Evolutionary conservation across 2,113 vertebrate genomes (phyloP).

Genomic region (Caranx melampygus): DNA sequence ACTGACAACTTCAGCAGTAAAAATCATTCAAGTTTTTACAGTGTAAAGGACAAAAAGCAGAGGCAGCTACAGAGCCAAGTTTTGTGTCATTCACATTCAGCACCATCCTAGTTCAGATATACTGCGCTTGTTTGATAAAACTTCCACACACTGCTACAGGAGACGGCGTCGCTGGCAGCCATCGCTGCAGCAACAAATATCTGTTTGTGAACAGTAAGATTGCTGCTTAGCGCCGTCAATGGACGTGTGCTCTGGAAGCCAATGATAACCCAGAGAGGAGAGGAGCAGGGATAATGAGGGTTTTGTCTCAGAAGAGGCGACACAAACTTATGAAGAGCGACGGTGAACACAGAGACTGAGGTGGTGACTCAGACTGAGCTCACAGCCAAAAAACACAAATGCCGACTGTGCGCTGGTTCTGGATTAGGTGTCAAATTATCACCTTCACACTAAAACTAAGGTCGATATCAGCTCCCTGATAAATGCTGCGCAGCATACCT

Average conservation of each 20-base stretch:
- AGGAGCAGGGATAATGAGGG: slow-evolving; percentile 64
- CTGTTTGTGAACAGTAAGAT: slow-evolving; percentile 71
- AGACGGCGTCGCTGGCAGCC: slow-evolving; percentile 46
- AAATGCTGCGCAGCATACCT: not conserved
- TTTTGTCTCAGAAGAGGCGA: slow-evolving; percentile 66
- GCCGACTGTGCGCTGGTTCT: not conserved
- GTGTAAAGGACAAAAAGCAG: slow-evolving; percentile 47
- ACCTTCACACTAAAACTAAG: not conserved
- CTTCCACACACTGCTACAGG: slow-evolving; percentile 54
- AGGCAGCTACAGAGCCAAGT: slow-evolving; percentile 46
- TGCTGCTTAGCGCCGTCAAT: slow-evolving; percentile 69
- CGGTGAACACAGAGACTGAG: slow-evolving; percentile 57
- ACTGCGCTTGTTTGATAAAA: slow-evolving; percentile 67
- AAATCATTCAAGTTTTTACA: slow-evolving; percentile 75
- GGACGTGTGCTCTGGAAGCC: slow-evolving; percentile 76
- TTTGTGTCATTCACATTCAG: slow-evolving; percentile 63
- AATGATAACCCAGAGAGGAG: slow-evolving; percentile 73
- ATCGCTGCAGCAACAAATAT: slow-evolving; percentile 75
- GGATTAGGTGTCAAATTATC: slow-evolving; percentile 1
- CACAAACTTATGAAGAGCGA: slow-evolving; percentile 63
- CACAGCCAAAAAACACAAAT: not conserved
- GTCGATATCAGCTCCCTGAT: not conserved
- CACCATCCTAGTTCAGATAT: slow-evolving; percentile 50
- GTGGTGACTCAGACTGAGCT: slow-evolving; percentile 47
- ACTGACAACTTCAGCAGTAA: slow-evolving; percentile 67